Evolutionary conservation across 1,140 invertebrate species (phyloP).

Genomic region (Platorchestia sp.): DNA sequence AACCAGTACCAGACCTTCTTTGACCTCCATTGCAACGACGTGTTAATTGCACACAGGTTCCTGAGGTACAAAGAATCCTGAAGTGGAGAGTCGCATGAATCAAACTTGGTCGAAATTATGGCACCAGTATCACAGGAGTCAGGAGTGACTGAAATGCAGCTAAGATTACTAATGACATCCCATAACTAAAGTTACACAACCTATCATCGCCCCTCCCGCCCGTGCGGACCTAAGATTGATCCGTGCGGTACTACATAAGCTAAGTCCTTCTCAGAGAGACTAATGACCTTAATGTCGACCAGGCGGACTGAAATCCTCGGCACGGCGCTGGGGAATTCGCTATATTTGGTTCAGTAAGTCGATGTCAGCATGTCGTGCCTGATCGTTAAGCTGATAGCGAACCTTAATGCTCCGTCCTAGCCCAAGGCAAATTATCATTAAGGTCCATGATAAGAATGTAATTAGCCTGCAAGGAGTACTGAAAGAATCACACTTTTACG

Average conservation of each 20-base stretch:
- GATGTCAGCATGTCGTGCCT: background rate
- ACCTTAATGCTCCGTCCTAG: background rate
- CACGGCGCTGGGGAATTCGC: background rate
- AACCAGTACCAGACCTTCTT: too few relatives aligned
- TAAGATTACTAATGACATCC: background rate
- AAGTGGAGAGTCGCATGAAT: background rate
- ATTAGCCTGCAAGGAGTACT: background rate
- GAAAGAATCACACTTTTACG: background rate
- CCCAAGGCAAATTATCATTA: background rate
- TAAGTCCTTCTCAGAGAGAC: background rate
- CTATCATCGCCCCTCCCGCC: background rate
- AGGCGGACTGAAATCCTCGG: background rate
- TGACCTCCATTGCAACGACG: too few relatives aligned
- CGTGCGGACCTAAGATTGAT: background rate
- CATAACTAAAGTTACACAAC: background rate
- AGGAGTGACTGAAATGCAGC: background rate
- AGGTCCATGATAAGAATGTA: background rate
- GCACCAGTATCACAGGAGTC: background rate
- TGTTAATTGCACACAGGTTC: too few relatives aligned
- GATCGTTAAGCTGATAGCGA: background rate
- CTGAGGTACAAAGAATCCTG: background rate
- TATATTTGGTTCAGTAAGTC: slow-evolving; percentile 9
- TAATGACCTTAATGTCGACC: background rate
- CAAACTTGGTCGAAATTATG: background rate
- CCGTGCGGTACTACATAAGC: background rate